phyloP scores from a whole-genome alignment of 92 coral and sea anemone species.

The Actinostola sp. region DNA sequence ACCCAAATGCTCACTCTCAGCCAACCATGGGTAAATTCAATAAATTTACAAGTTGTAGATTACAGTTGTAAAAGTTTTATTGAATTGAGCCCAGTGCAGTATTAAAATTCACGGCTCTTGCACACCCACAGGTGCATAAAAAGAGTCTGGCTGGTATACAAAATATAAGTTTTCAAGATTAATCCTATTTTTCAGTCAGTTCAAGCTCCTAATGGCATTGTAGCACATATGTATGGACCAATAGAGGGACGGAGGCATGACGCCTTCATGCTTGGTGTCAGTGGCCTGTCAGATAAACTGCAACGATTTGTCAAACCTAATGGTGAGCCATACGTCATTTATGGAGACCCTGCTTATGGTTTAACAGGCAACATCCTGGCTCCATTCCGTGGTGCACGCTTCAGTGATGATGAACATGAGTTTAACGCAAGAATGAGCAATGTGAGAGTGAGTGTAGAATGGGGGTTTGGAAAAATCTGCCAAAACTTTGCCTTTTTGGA shows the following conservation, averaged over 20 bases:
- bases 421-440: constrained; percentile 57
- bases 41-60: neutral
- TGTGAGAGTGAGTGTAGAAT: constrained; percentile 51
- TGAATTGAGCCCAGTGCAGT: too few relatives aligned
- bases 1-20: too few relatives aligned
- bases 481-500: constrained; percentile 53
- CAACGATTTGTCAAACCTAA: constrained; percentile 18
- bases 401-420: constrained; percentile 26
- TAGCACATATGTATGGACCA: constrained; percentile 55
- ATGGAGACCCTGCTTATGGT: constrained; percentile 70
- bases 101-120: too few relatives aligned
- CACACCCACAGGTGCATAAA: too few relatives aligned
- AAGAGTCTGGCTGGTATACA: too few relatives aligned
- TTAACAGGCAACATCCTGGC: constrained; percentile 52
- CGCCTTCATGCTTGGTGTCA: constrained; percentile 60
- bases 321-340: constrained; percentile 55
- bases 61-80: too few relatives aligned
- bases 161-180: neutral
- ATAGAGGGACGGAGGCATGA: constrained; percentile 62
- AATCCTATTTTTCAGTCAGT: constrained; percentile 46
- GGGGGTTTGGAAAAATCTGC: constrained; percentile 59
- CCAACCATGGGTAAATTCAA: too few relatives aligned
- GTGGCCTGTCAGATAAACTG: constrained; percentile 47
- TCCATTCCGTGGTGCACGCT: constrained; percentile 53
- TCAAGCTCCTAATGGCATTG: constrained; percentile 61